A percentile compares a stretch with the other conserved stretches of the same genome.
These are phyloP conservation scores for Pterostichus madidus DNA, from an alignment of 2,888 invertebrate genomes.

Conservation along the genomic window DNA sequence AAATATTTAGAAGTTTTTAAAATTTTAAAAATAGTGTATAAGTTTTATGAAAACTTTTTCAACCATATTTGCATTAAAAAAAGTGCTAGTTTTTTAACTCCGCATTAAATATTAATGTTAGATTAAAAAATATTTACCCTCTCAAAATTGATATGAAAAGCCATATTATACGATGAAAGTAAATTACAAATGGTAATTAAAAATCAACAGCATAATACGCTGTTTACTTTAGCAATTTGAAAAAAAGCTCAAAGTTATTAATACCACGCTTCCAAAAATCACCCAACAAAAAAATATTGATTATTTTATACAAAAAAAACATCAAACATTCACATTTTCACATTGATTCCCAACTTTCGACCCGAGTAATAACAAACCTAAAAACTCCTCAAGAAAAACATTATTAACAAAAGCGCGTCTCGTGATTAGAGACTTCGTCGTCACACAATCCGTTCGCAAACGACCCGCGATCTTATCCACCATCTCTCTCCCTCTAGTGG, in stretches of 20 bases:
- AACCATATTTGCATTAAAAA: too few relatives aligned
- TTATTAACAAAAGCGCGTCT: slow-evolving; percentile 53
- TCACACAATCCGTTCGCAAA: slow-evolving; percentile 60
- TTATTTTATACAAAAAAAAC: neutral
- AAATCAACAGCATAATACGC: neutral
- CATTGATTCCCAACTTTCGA: neutral
- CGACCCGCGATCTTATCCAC: slow-evolving; percentile 17
- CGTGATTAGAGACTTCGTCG: slow-evolving; percentile 55
- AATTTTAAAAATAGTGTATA: too few relatives aligned
- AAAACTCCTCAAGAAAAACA: slow-evolving; percentile 15
- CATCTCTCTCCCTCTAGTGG: neutral
- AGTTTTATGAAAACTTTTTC: too few relatives aligned
- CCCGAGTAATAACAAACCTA: neutral
- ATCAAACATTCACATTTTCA: neutral
- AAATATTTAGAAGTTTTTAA: too few relatives aligned
- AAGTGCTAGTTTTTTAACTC: too few relatives aligned
- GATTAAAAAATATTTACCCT: neutral
- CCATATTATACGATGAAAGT: slow-evolving; percentile 1
- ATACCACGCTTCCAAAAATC: neutral
- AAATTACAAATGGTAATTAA: slow-evolving; percentile 11
- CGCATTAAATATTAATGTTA: too few relatives aligned
- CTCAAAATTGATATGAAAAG: neutral
- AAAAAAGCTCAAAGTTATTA: slow-evolving; percentile 9
- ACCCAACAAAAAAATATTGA: slow-evolving; percentile 11
- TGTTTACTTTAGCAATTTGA: slow-evolving; percentile 11